Base-by-base conservation (phyloP, 2,113 vertebrate species). In the Sapayoa aenigma region DNA sequence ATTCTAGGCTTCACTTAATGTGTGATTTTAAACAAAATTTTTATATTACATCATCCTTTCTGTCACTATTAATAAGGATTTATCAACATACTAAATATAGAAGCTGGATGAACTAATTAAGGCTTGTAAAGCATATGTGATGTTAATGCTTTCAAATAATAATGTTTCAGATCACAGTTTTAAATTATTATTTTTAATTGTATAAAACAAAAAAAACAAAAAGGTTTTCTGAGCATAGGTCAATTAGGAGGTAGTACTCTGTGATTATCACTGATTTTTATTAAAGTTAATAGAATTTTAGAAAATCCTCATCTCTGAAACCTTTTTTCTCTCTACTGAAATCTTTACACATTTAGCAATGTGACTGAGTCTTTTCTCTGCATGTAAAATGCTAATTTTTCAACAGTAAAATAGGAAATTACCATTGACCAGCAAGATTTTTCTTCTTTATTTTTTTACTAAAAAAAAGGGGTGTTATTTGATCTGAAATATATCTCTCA, bases 1-100 rank as follows among this genome's bases (percentile, higher is more conserved):
- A 11, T 67, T 84, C 55, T 35, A 74, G 49, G 58, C 35, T 72
- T 75, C 56, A 68, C 18, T 55, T 53, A 37, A 9, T 30, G 13
- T 12, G 5, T 72, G 20, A 56, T 79, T 72, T 84, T 66, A 44
- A 42, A 81, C 3, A 84, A 77, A 28, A 53, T 14, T 49, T 83
- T 74, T 56, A 56, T 33, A 56, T 75, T 93, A n/a, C 60, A 75
- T 89, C 83, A 93, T 65, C 19, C 12, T 56, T 87, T 80, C 50
- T 80, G 46, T 63, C 39, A 78, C 37, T 60, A 89, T 59, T 83
- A 89, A 91, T 79, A 84, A 93, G 21, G 37, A 52, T 71, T 91
- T 96, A 83, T 67, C 62, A 87, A 55, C 49, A 77, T 56, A 83
- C 30, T 85, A 90, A 90, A 92, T 52, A 92, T 23, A 90, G 33